These are phyloP conservation scores for Oryzias sinensis DNA, from an alignment of 2,797 vertebrate genomes.

Conservation along the genomic window DNA sequence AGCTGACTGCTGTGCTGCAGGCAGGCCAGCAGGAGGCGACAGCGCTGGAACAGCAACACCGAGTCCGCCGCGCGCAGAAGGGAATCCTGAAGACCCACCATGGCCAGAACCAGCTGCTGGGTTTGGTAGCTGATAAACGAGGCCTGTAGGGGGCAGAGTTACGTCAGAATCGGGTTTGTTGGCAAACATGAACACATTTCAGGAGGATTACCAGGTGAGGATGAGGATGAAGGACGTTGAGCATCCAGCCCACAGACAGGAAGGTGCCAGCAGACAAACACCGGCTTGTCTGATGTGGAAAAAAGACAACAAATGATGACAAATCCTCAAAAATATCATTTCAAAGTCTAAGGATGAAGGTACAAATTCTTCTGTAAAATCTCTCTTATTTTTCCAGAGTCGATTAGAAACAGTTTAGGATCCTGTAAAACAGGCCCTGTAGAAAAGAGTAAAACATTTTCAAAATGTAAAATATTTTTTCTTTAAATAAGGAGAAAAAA, in stretches of 20 bases:
- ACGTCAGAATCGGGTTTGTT: not conserved
- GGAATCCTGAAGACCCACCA: conserved; percentile 51
- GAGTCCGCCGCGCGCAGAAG: conserved; percentile 66
- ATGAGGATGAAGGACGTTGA: conserved; percentile 69
- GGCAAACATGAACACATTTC: not conserved
- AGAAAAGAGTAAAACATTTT: too few relatives aligned
- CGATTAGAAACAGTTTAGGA: too few relatives aligned
- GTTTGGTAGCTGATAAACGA: conserved; percentile 74
- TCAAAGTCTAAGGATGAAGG: too few relatives aligned
- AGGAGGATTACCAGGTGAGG: conserved; percentile 63
- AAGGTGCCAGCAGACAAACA: conserved; percentile 50
- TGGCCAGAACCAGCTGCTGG: conserved; percentile 66
- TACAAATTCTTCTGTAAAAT: too few relatives aligned
- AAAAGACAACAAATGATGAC: not conserved
- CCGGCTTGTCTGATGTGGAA: conserved; percentile 60
- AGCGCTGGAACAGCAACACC: conserved; percentile 80
- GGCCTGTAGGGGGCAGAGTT: conserved; percentile 48
- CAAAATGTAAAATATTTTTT: too few relatives aligned
- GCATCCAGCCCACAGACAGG: conserved; percentile 75
- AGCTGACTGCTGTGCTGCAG: conserved; percentile 73
- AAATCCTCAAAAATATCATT: too few relatives aligned
- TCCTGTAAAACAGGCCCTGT: too few relatives aligned
- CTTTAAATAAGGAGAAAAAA: too few relatives aligned
- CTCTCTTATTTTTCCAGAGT: too few relatives aligned
- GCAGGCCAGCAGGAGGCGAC: conserved; percentile 77